Evolutionary conservation across 37 sponge, comb jelly and placozoan species (phyloP), one percentile per base, ranked within the genome.

Genomic region (Cladorhizidae sp.): DNA sequence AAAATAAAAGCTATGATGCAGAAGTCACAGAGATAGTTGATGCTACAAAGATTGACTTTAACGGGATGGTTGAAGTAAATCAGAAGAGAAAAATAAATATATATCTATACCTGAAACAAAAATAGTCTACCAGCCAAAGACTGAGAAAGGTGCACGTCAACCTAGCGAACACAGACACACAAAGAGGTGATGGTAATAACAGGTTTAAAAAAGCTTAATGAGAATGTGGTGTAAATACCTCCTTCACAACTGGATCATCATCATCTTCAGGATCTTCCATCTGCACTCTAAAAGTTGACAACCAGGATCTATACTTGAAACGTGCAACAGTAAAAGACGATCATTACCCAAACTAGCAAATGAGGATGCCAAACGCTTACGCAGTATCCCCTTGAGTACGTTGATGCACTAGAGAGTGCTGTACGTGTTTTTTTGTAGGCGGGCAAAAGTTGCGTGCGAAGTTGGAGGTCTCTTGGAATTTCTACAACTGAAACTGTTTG

Each of bases 61-160:
- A n/a, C n/a, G n/a, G n/a, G n/a, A n/a, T n/a, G n/a, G n/a, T n/a
- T n/a, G n/a, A n/a, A n/a, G n/a, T n/a, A n/a, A n/a, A n/a, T n/a
- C n/a, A 37, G 20, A 32, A 32, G 39, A 32, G 20, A 32, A 67
- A 61, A 28, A 29, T 61, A 28, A 7, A 17, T 17, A 23, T 3
- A 49, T 0, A 17, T 37, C 0, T 35, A 15, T 77, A 88, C 88
- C 71, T 88, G 91, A 33, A 90, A 57, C 21, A 90, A 45, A 52
- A 37, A 77, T 29, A 90, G 79, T 37, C 72, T 55, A n/a, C 77
- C 64, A 5, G 70, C 43, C 33, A 86, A 72, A 31, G 86, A 76
- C 36, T 85, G 91, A 1, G 86, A 81, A 7, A 90, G 67, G 39
- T 61, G 76, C 11, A 90, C 87, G 62, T 86, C 79, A 40, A 82